phyloP scores from a whole-genome alignment of 2,888 invertebrate genomes.

The Drosophila cognata region DNA sequence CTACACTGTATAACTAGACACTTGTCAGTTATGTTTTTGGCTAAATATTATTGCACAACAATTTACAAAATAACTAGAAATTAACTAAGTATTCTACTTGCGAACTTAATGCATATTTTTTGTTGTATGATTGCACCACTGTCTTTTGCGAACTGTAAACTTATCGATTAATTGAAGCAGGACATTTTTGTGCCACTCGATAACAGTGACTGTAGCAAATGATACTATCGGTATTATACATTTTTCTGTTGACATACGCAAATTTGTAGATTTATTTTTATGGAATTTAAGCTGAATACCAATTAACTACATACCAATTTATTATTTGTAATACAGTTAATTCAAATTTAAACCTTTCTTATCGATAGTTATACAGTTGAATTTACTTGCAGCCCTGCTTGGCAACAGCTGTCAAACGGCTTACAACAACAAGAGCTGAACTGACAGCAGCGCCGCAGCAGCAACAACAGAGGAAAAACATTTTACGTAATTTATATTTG shows the following conservation, averaged over 20 bases:
- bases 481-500: slow-evolving; percentile 73
- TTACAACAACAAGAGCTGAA: slow-evolving; percentile 62
- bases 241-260: not conserved
- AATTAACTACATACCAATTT: not conserved
- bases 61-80: slow-evolving; percentile 73
- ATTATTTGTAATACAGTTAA: not conserved
- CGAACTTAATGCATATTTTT: slow-evolving; percentile 67
- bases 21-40: slow-evolving; percentile 47
- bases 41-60: slow-evolving; percentile 74
- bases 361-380: slow-evolving; percentile 20
- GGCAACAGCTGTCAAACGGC: slow-evolving; percentile 60
- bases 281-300: not conserved
- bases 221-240: slow-evolving; percentile 19
- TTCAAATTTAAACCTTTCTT: too few relatives aligned
- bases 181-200: slow-evolving; percentile 26
- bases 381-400: slow-evolving; percentile 36
- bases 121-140: slow-evolving; percentile 59
- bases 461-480: slow-evolving; percentile 64
- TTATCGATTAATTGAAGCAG: slow-evolving; percentile 49
- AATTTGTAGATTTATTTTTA: too few relatives aligned
- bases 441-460: slow-evolving; percentile 69
- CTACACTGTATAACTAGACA: slow-evolving; percentile 31
- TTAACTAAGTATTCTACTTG: slow-evolving; percentile 69
- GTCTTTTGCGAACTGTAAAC: slow-evolving; percentile 27
- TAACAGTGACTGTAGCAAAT: not conserved